phyloP scores from a whole-genome alignment of 2,113 vertebrate genomes.

The Ibidorhyncha struthersii region DNA sequence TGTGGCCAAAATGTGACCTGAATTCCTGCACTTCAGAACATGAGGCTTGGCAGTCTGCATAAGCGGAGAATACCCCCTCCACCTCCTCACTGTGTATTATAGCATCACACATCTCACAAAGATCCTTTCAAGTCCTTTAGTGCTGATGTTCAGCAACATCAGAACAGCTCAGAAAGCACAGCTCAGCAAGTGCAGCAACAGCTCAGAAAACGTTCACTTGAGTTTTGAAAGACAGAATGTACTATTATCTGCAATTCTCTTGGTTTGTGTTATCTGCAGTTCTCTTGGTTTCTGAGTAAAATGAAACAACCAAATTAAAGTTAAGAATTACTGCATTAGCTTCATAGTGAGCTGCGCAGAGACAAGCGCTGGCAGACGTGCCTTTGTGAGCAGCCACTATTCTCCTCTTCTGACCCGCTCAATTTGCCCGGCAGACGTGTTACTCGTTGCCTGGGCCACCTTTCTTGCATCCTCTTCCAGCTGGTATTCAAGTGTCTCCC shows the following conservation, averaged over 20 bases:
- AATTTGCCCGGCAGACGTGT: neutral
- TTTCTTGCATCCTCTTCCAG: neutral
- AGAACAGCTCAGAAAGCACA: neutral
- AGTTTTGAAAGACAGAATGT: neutral
- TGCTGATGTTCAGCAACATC: neutral
- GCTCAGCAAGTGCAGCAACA: neutral
- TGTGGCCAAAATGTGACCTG: neutral
- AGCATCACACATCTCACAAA: neutral
- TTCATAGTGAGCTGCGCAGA: neutral
- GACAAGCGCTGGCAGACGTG: neutral
- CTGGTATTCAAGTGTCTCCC: neutral
- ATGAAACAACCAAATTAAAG: neutral
- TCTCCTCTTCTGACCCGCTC: neutral
- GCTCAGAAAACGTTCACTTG: neutral
- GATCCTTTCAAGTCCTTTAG: neutral
- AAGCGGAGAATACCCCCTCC: neutral
- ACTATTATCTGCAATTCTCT: neutral
- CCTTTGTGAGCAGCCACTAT: neutral
- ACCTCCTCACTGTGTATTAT: neutral
- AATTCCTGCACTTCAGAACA: neutral
- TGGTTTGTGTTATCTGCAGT: neutral
- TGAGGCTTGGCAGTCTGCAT: neutral
- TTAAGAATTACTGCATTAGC: neutral
- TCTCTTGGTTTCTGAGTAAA: neutral
- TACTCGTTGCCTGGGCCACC: neutral